Evolutionary conservation across 2,888 invertebrate species (phyloP).

Genomic region (Acleris emargana): DNA sequence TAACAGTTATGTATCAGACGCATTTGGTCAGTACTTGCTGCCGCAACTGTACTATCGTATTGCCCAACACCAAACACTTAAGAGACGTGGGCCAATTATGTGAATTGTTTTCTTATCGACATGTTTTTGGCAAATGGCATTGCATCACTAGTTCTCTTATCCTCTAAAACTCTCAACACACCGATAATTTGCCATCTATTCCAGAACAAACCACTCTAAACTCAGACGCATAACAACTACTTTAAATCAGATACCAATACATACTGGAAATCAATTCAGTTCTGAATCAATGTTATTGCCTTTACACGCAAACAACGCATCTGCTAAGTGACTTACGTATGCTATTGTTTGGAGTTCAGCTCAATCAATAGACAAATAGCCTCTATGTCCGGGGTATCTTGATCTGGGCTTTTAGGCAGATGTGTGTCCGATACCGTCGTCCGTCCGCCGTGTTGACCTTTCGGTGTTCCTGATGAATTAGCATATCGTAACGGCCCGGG

Average conservation of each 20-base stretch:
- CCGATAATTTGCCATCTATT: too few species aligned
- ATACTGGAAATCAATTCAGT: too few species aligned
- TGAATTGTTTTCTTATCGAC: constrained; percentile 33
- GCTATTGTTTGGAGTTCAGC: not conserved
- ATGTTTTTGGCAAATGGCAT: constrained; percentile 32
- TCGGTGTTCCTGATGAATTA: constrained; percentile 24
- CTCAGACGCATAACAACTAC: too few species aligned
- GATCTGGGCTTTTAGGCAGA: constrained; percentile 33
- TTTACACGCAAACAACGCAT: too few species aligned
- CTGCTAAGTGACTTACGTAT: not conserved
- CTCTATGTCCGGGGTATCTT: constrained; percentile 17
- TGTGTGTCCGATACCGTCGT: constrained; percentile 29
- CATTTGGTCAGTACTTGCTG: not conserved
- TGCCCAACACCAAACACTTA: constrained; percentile 15
- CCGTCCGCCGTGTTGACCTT: constrained; percentile 25
- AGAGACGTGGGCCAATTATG: constrained; percentile 33
- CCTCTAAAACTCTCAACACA: not conserved
- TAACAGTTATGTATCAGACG: too few species aligned
- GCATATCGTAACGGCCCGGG: constrained; percentile 22
- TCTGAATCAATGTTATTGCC: too few species aligned
- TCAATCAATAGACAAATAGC: constrained; percentile 5
- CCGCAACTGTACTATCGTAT: constrained; percentile 10
- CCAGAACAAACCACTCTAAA: too few species aligned
- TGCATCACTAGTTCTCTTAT: constrained; percentile 12
- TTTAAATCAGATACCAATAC: too few species aligned